Base-by-base conservation (phyloP, 2,797 vertebrate genomes). In the Cryptoblepharus egeriae region DNA sequence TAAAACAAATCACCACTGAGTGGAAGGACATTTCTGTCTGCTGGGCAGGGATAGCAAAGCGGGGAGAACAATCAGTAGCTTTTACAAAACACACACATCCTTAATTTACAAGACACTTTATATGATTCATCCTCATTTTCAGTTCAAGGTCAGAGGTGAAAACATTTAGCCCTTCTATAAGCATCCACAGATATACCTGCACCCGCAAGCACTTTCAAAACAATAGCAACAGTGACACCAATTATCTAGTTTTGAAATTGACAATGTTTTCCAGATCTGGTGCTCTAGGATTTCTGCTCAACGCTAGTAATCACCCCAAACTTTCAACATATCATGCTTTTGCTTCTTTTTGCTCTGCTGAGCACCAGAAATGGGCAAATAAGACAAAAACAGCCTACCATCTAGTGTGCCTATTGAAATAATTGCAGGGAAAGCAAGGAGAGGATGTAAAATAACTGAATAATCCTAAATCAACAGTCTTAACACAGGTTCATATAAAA, bases 1-100 rank as follows among this genome's bases (percentile, higher is more conserved):
- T 37, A 93, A 81, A 92, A 93, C 74, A 95, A 79, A 92, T 85
- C 80, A 58, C 81, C 90, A 91, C 68, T 87, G 90, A 82, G 72
- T 5, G 0, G 63, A 2, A 26, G 22, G 55, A 49, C 26, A 81
- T 2, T 77, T 68, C 75, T 42, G 84, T 22, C 24, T 8, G 0
- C 22, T 11, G 28, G 18, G 26, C 69, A 55, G 3, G 26, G 58
- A 37, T 3, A 75, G 20, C 5, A 39, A 83, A 30, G 18, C 20
- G 26, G 77, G 8, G 12, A 5, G 9, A 39, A 26, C 26, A 39
- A 39, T 5, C 28, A 26, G n/a, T 45, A 72, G 10, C 18, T 77
- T 42, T 77, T 32, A 58, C 32, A 18, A 64, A 52, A 12, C 24
- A 58, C 24, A 35, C 32, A 74, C 35, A 30, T 13, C 20, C 30